Conservation (phyloP, 1,140 invertebrate genomes). For the Lineus longissimus region DNA sequence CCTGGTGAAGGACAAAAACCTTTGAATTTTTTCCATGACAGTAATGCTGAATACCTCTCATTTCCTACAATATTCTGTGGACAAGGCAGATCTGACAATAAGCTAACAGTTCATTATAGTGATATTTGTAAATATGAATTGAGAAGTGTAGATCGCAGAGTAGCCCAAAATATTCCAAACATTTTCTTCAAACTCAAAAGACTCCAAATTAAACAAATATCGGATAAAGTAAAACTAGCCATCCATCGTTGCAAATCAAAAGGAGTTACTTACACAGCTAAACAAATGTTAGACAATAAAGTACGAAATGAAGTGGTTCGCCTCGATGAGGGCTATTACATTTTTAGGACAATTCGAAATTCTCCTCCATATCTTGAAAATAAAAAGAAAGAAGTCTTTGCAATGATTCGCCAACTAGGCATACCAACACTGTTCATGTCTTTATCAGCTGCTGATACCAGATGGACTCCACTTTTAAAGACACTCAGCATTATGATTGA, state of each 20-base stretch:
- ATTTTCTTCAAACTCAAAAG: slow-evolving; percentile 27
- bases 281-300: slow-evolving; percentile 12
- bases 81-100: slow-evolving; percentile 12
- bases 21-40: slow-evolving; percentile 17
- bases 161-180: slow-evolving; percentile 17
- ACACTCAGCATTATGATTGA: not conserved
- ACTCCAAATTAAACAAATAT: slow-evolving; percentile 26
- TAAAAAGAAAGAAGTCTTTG: slow-evolving; percentile 25
- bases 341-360: slow-evolving; percentile 20
- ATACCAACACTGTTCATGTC: slow-evolving; percentile 4
- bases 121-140: slow-evolving; percentile 26
- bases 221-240: slow-evolving; percentile 18
- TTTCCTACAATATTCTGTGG: slow-evolving; percentile 25
- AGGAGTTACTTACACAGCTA: slow-evolving; percentile 20
- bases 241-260: slow-evolving; percentile 19
- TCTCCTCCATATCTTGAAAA: slow-evolving; percentile 24
- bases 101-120: no score
- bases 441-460: no score
- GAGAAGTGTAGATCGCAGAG: slow-evolving; percentile 18
- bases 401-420: slow-evolving; percentile 24
- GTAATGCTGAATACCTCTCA: slow-evolving; percentile 19
- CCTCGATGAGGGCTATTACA: slow-evolving; percentile 25
- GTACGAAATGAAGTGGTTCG: slow-evolving; percentile 11
- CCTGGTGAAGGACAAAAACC: slow-evolving; percentile 21
- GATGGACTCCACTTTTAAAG: not conserved